Conservation (phyloP, 2,888 invertebrate species). For the Himalopsyche japonica region DNA sequence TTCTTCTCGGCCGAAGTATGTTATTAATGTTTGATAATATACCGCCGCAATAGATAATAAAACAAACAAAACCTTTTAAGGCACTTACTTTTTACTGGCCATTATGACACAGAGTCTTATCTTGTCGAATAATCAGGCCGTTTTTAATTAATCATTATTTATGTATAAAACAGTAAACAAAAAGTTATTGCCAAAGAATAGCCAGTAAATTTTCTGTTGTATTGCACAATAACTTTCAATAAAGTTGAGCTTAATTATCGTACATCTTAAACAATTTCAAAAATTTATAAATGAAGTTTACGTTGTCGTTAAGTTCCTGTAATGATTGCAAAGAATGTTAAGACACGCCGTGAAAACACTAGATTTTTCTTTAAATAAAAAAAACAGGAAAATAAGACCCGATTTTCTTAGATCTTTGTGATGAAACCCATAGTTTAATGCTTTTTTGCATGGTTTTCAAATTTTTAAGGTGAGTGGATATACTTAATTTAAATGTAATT, state of each 20-base stretch:
- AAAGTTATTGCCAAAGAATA: background rate
- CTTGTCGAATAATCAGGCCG: background rate
- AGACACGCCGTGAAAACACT: no score
- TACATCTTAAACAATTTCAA: background rate
- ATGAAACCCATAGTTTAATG: no score
- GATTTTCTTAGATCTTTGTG: no score
- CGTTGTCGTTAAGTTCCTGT: no score
- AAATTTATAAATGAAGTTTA: background rate
- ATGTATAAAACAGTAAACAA: background rate
- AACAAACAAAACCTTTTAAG: conserved; percentile 1
- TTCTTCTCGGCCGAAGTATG: conserved; percentile 24
- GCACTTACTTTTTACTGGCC: background rate
- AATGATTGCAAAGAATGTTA: no score
- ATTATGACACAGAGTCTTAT: background rate
- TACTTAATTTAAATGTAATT: no score
- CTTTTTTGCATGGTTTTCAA: no score
- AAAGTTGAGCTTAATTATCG: background rate
- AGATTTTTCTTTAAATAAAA: no score
- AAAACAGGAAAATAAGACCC: no score
- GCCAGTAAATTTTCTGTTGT: background rate
- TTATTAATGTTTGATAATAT: conserved; percentile 29
- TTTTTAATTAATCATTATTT: background rate
- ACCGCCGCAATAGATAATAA: background rate
- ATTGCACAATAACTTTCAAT: background rate
- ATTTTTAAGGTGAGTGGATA: no score